Evolutionary conservation across 1,140 invertebrate species (phyloP), one percentile per base, ranked within the genome.

Genomic region (Cephus cinctus): DNA sequence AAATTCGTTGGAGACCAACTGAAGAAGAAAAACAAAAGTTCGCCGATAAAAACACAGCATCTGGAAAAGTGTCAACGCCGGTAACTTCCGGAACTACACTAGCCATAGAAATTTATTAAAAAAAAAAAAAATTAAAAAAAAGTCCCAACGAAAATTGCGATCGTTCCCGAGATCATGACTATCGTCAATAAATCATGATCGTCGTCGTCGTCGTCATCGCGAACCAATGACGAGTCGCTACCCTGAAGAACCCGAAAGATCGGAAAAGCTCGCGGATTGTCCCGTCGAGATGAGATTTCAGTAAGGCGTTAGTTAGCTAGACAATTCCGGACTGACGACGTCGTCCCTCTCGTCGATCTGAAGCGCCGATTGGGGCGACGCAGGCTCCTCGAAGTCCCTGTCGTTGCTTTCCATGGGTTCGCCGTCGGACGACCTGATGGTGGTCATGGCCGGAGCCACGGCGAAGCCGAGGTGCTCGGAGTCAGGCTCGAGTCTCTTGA

Each of bases 241-340:
- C n/a, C n/a, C n/a, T n/a, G n/a, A n/a, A n/a, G n/a, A n/a, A n/a
- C n/a, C n/a, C n/a, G n/a, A n/a, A n/a, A n/a, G n/a, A n/a, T n/a
- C n/a, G n/a, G n/a, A n/a, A n/a, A n/a, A n/a, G n/a, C n/a, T n/a
- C n/a, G n/a, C n/a, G n/a, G n/a, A n/a, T n/a, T n/a, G n/a, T n/a
- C n/a, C n/a, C n/a, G n/a, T n/a, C n/a, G n/a, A n/a, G n/a, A n/a
- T n/a, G n/a, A n/a, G n/a, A n/a, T n/a, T 18, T 36, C 34, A 36
- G 8, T 15, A 36, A 12, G 19, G 34, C 34, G 20, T 44, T 61
- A 55, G 58, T 61, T 61, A 61, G 58, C 58, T 61, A 20, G 55
- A 54, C 35, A 52, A 27, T 16, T 57, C 54, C 6, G 50, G 52
- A 21, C 55, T 57, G 9, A 35, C 43, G 36, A 49, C 55, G 4